phyloP scores from a whole-genome alignment of 2,113 vertebrate genomes.

The Maylandia zebra region DNA sequence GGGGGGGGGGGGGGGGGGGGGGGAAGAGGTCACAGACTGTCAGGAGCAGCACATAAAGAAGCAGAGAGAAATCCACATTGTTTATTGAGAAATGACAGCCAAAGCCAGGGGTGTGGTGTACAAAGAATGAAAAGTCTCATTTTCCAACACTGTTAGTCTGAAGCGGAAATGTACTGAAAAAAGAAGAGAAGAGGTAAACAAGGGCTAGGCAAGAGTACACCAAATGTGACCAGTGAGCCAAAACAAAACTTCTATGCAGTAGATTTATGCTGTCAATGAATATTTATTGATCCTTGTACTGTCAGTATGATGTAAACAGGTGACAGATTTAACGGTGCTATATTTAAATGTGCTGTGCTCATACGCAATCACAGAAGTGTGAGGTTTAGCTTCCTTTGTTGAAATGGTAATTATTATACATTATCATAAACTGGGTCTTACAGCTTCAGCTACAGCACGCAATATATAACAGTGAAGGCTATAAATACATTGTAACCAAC shows the following conservation, averaged over 20 bases:
- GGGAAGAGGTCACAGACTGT: background rate
- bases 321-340: background rate
- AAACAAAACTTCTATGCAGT: background rate
- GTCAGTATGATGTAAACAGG: background rate
- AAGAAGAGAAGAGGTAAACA: background rate
- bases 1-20: background rate
- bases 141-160: background rate
- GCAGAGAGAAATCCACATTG: background rate
- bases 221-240: background rate
- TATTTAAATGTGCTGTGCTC: background rate
- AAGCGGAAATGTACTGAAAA: background rate
- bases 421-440: background rate
- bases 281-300: background rate
- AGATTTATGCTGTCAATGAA: background rate
- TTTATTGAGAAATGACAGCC: background rate
- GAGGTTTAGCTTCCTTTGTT: background rate
- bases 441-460: background rate
- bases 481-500: background rate
- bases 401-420: background rate
- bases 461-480: background rate
- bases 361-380: background rate
- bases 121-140: background rate
- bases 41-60: background rate
- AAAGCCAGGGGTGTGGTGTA: background rate
- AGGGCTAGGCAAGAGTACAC: background rate